Base-by-base conservation (phyloP, 2,888 invertebrate genomes). In the Timandra comae region DNA sequence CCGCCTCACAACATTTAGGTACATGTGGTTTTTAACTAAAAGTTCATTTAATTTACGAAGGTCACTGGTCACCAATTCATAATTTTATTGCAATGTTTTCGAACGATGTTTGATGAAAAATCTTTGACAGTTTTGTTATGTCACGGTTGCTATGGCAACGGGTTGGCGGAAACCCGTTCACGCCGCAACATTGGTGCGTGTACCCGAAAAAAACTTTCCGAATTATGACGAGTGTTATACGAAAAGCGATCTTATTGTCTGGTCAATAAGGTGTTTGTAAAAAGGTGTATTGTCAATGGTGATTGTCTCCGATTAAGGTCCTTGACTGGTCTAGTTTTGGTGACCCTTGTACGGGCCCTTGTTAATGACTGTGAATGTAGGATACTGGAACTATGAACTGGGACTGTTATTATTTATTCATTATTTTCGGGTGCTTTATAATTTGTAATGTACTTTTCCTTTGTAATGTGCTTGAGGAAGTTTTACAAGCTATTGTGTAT, bases 91-190 rank as follows among this genome's bases (percentile, higher is more conserved):
- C 53, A 63, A 73, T 57, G 53, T 69, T 57, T 58, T 55, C 16
- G 16, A 6, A 16, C 52, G 47, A 48, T 56, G 63, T 45, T 53
- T 56, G 59, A 54, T 56, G 52, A 61, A 69, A 68, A 67, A 61
- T 61, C 63, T 62, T 73, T 79, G 82, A 72, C 76, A 74, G 48
- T 44, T 57, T 55, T 82, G 81, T 85, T 81, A 69, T 66, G 64
- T 43, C 39, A 33, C 34, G 24, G 79, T 80, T 56, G 49, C 43
- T 51, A 74, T 72, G 63, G 62, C 32, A 49, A 79, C 73, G 38
- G 21, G 39, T 53, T 70, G 65, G 70, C 77, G 76, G 79, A 79
- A 78, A 72, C 62, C n/a, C n/a, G n/a, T n/a, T n/a, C n/a, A n/a
- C n/a, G 52, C 50, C 47, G 53, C 49, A 51, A 52, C 52, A 46